phyloP scores from a whole-genome alignment of 1,140 invertebrate genomes.

The Heliconius hermathena region DNA sequence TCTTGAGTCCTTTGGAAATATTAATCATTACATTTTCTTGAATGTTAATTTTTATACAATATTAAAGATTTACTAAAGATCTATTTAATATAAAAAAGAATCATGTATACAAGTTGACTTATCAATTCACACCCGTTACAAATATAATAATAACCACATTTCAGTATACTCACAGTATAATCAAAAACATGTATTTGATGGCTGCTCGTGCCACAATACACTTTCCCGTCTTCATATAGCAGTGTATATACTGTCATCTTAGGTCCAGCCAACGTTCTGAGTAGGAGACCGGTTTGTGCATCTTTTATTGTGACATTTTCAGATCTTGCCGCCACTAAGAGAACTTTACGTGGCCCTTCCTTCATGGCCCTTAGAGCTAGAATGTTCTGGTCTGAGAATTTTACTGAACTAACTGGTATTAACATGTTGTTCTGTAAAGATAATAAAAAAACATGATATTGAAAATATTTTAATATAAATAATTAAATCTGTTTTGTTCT shows the following conservation, averaged over 20 bases:
- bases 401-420: conserved; percentile 81
- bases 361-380: conserved; percentile 85
- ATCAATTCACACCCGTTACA: no score
- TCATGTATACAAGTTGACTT: no score
- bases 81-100: background rate
- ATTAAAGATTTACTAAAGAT: no score
- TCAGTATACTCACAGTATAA: conserved; percentile 82
- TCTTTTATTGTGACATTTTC: conserved; percentile 86
- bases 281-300: conserved; percentile 83
- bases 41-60: no score
- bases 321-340: conserved; percentile 85
- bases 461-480: no score
- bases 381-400: conserved; percentile 84
- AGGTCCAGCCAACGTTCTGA: conserved; percentile 84
- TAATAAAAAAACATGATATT: background rate
- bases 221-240: conserved; percentile 83
- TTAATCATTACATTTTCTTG: no score
- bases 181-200: conserved; percentile 86
- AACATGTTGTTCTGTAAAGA: conserved; percentile 79
- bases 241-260: conserved; percentile 86
- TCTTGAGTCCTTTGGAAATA: no score
- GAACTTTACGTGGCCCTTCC: conserved; percentile 85
- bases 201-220: conserved; percentile 87
- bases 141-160: no score
- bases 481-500: no score